Conservation (phyloP, 2,797 vertebrate genomes). For the Lithobates pipiens region DNA sequence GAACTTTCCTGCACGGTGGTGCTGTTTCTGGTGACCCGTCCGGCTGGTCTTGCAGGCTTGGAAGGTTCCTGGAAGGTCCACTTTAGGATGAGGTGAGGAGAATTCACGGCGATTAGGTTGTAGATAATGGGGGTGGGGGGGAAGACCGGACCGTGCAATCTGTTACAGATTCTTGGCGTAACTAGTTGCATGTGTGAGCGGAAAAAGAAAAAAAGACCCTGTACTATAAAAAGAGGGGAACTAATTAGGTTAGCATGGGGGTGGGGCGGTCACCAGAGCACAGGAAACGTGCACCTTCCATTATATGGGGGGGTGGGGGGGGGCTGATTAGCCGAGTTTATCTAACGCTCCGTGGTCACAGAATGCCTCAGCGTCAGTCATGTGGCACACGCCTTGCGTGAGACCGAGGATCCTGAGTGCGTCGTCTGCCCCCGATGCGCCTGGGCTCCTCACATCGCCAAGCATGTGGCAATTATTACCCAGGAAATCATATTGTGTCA, state of each 20-base stretch:
- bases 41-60: too few species aligned
- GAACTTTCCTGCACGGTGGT: too few species aligned
- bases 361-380: slow-evolving; percentile 46
- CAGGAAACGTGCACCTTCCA: background rate
- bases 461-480: slow-evolving; percentile 61
- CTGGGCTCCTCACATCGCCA: slow-evolving; percentile 15
- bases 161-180: slow-evolving; percentile 9
- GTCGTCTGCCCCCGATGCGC: slow-evolving; percentile 26
- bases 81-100: background rate
- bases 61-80: too few species aligned
- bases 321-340: background rate
- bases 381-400: slow-evolving; percentile 29
- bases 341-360: slow-evolving; percentile 13
- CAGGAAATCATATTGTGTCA: slow-evolving; percentile 58
- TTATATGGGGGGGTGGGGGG: too few species aligned
- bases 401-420: slow-evolving; percentile 31
- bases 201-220: background rate
- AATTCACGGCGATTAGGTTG: slow-evolving; percentile 2
- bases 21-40: too few species aligned
- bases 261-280: background rate
- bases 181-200: slow-evolving; percentile 28
- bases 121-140: too few species aligned
- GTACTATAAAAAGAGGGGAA: background rate
- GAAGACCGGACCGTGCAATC: too few species aligned
- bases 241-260: slow-evolving; percentile 16